Evolutionary conservation across 1,140 invertebrate genomes (phyloP).

Genomic region (Bombus pyrosoma): DNA sequence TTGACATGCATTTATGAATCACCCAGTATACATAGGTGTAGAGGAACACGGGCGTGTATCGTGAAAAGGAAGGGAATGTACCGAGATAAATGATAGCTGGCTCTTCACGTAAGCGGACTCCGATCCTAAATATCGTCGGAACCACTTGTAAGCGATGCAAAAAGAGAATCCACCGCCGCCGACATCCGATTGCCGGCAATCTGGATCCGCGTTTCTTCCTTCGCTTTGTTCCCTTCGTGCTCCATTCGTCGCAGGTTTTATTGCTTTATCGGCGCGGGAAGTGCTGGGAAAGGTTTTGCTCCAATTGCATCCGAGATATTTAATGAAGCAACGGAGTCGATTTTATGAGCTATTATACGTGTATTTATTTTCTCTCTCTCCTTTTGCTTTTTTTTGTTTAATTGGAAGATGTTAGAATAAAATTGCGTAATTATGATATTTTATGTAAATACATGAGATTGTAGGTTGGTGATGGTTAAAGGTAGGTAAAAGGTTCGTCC

Average conservation of each 20-base stretch:
- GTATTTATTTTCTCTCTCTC: neutral
- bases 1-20: too few species aligned
- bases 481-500: too few species aligned
- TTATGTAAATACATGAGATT: neutral
- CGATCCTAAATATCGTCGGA: constrained; percentile 46
- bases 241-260: neutral
- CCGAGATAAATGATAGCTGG: constrained; percentile 36
- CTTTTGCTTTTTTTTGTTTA: neutral
- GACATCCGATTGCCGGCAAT: constrained; percentile 26
- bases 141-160: constrained; percentile 25
- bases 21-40: neutral
- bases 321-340: neutral
- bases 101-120: constrained; percentile 24
- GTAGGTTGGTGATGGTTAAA: neutral
- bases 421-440: neutral
- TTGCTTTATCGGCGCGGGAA: constrained; percentile 12
- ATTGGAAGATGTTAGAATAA: neutral
- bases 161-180: constrained; percentile 17
- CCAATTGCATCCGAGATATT: neutral
- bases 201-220: constrained; percentile 14
- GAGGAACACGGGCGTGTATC: neutral
- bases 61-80: neutral
- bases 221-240: neutral
- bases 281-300: neutral
- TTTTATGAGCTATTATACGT: neutral